Percentiles rank a stretch among this genome's conserved stretches.
These are phyloP conservation scores for Drosophila littoralis DNA, from an alignment of 1,140 invertebrate genomes.

Conservation along the genomic window DNA sequence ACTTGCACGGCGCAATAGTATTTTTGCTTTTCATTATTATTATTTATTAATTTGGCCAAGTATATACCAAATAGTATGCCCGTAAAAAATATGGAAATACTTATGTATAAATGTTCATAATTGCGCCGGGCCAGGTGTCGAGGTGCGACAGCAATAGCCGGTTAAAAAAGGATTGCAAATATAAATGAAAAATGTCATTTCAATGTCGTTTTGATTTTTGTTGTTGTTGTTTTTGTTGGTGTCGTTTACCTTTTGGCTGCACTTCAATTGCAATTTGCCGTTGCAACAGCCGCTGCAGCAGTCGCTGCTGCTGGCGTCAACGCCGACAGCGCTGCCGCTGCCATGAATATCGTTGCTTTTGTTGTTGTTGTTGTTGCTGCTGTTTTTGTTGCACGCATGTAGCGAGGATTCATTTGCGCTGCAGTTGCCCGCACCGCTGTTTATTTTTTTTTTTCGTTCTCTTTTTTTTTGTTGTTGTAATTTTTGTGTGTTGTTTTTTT, in stretches of 20 bases:
- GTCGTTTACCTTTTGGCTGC: slow-evolving; percentile 82
- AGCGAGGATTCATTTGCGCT: slow-evolving; percentile 73
- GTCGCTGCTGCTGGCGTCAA: slow-evolving; percentile 4
- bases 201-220: slow-evolving; percentile 74
- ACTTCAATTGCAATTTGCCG: slow-evolving; percentile 79
- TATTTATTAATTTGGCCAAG: slow-evolving; percentile 3
- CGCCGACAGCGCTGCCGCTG: slow-evolving; percentile 30
- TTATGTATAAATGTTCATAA: slow-evolving; percentile 61
- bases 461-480: slow-evolving; percentile 11
- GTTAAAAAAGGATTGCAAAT: slow-evolving; percentile 41
- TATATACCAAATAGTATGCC: slow-evolving; percentile 59
- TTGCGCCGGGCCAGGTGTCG: slow-evolving; percentile 41
- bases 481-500: slow-evolving; percentile 20
- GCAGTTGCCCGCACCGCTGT: slow-evolving; percentile 16
- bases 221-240: slow-evolving; percentile 53
- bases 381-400: slow-evolving; percentile 71
- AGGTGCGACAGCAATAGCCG: slow-evolving; percentile 10
- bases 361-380: slow-evolving; percentile 34
- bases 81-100: slow-evolving; percentile 42
- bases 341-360: slow-evolving; percentile 46
- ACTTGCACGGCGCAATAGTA: slow-evolving; percentile 48
- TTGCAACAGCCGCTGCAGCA: slow-evolving; percentile 47
- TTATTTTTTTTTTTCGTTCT: slow-evolving; percentile 31
- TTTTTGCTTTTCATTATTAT: slow-evolving; percentile 35
- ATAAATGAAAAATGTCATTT: slow-evolving; percentile 83